Conservation (phyloP, 1,140 invertebrate species). For the Aradophagus sp. region DNA sequence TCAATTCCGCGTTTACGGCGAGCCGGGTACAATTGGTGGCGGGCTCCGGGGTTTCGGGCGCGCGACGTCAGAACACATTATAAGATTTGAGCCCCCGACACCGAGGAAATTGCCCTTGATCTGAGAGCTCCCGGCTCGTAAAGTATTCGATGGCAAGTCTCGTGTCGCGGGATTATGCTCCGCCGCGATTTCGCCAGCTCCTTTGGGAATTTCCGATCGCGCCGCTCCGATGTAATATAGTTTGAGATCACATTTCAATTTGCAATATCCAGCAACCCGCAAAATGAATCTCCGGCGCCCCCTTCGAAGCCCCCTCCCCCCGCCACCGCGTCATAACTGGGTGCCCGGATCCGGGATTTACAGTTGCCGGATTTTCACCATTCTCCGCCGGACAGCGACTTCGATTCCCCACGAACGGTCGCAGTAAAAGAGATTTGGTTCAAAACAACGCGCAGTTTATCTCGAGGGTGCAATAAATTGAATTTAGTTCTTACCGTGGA, state of each 20-base stretch:
- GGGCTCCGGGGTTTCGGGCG: conserved; percentile 11
- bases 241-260: conserved; percentile 57
- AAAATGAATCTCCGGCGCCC: conserved; percentile 42
- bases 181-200: conserved; percentile 38
- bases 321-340: no score
- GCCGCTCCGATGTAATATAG: conserved; percentile 43
- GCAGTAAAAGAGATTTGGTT: no score
- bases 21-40: conserved; percentile 34
- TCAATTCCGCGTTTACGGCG: conserved; percentile 50
- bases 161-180: conserved; percentile 54
- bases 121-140: conserved; percentile 55
- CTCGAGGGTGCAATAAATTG: no score
- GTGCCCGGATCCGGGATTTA: no score
- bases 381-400: no score
- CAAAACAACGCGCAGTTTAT: no score
- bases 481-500: no score
- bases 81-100: conserved; percentile 49
- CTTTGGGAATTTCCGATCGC: conserved; percentile 52
- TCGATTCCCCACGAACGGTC: no score
- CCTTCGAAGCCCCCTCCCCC: no score
- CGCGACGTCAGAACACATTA: conserved; percentile 50
- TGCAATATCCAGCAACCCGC: conserved; percentile 47
- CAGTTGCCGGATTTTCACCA: no score
- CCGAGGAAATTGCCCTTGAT: conserved; percentile 56
- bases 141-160: conserved; percentile 54